Evolutionary conservation across 2,888 invertebrate genomes (phyloP).

Genomic region (Cantharis rufa): DNA sequence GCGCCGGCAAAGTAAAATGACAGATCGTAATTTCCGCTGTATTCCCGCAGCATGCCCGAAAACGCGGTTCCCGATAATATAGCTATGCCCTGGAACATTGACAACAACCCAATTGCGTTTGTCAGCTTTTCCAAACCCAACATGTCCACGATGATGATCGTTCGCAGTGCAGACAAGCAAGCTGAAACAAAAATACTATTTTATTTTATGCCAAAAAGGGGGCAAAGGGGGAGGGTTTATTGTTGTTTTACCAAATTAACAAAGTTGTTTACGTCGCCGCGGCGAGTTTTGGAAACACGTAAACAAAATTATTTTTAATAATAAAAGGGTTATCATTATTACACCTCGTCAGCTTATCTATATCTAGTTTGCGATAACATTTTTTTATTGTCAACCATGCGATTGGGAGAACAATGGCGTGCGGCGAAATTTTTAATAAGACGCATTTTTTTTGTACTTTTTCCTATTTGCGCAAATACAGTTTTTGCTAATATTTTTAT

Average conservation of each 20-base stretch:
- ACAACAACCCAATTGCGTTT: constrained; percentile 36
- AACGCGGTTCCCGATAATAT: constrained; percentile 64
- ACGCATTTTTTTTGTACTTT: background rate
- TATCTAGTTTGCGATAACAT: background rate
- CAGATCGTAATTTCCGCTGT: constrained; percentile 70
- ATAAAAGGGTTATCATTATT: background rate
- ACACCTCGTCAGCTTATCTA: background rate
- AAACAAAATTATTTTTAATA: background rate
- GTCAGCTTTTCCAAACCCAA: constrained; percentile 35
- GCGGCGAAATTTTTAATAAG: background rate
- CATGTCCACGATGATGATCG: constrained; percentile 65
- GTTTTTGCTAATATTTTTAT: background rate
- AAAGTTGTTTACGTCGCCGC: background rate
- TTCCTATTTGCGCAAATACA: background rate
- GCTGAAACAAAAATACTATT: constrained; percentile 63
- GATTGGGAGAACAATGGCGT: background rate
- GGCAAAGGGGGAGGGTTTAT: background rate
- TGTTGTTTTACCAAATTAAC: background rate
- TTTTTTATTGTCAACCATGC: background rate
- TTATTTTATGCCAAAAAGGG: background rate
- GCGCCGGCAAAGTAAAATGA: constrained; percentile 82
- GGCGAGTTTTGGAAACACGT: background rate
- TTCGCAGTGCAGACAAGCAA: constrained; percentile 87
- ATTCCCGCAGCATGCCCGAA: constrained; percentile 68
- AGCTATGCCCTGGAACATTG: constrained; percentile 36